phyloP scores from a whole-genome alignment of 2,113 vertebrate species.

The Clupea harengus region DNA sequence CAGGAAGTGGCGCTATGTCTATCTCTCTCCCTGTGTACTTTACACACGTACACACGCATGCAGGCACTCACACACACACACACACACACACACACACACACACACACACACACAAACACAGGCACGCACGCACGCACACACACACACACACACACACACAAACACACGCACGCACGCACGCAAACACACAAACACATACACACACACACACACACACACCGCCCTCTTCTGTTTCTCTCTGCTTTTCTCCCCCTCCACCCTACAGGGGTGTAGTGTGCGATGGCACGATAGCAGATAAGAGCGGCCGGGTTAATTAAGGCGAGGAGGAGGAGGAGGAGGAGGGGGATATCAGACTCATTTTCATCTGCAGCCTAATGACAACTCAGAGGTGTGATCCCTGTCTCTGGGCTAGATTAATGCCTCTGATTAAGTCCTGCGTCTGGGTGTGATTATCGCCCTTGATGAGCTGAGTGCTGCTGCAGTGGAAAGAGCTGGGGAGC shows the following conservation, averaged over 20 bases:
- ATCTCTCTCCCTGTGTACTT: background rate
- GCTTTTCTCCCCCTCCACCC: background rate
- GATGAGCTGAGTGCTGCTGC: background rate
- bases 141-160: background rate
- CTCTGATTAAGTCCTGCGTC: slow-evolving; percentile 35
- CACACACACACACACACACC: background rate
- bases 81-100: background rate
- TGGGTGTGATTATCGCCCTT: slow-evolving; percentile 17
- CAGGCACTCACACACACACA: background rate
- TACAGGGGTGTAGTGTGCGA: background rate
- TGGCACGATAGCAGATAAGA: background rate
- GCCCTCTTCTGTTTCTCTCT: background rate
- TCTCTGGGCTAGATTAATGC: slow-evolving; percentile 38
- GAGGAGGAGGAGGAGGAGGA: background rate
- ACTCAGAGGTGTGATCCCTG: slow-evolving; percentile 27
- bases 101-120: background rate
- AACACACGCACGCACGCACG: background rate
- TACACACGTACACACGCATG: background rate
- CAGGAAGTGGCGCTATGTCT: background rate
- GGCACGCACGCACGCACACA: background rate
- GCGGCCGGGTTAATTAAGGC: slow-evolving; percentile 37
- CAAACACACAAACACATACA: background rate
- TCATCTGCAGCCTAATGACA: slow-evolving; percentile 9
- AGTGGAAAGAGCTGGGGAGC: background rate
- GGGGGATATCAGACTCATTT: slow-evolving; percentile 19